phyloP scores from a whole-genome alignment of 2,113 vertebrate genomes.

The Marmota monax region DNA sequence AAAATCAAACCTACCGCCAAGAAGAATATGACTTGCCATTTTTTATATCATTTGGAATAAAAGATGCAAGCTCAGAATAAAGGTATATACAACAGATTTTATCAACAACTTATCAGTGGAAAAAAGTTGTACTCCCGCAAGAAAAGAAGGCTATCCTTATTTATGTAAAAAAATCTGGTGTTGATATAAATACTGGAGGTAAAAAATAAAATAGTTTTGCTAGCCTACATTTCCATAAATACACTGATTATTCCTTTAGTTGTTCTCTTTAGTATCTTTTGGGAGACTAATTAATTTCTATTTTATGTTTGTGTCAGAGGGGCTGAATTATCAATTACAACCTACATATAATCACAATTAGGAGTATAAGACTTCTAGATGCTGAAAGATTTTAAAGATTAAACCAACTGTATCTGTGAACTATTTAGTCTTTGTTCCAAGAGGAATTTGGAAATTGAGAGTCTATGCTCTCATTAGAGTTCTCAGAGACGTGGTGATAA shows the following conservation, averaged over 20 bases:
- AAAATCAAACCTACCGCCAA: neutral
- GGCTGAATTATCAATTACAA: neutral
- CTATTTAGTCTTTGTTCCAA: slow-evolving; percentile 22
- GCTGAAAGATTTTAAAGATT: slow-evolving; percentile 35
- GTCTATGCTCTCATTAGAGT: slow-evolving; percentile 17
- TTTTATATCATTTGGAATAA: neutral
- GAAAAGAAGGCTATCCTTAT: neutral
- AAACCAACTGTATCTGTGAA: slow-evolving; percentile 27
- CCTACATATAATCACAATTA: neutral
- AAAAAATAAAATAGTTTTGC: slow-evolving; percentile 11
- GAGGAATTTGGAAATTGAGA: slow-evolving; percentile 54
- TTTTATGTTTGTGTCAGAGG: neutral
- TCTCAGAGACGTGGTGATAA: slow-evolving; percentile 7
- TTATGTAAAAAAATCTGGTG: neutral
- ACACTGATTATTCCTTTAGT: neutral
- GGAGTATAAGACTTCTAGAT: neutral
- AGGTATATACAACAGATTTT: neutral
- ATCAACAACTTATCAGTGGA: neutral
- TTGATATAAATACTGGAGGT: neutral
- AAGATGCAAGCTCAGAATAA: neutral
- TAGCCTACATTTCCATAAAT: neutral
- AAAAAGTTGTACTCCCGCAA: neutral
- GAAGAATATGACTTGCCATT: neutral
- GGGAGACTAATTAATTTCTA: slow-evolving; percentile 28
- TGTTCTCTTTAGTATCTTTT: slow-evolving; percentile 27